phyloP scores from a whole-genome alignment of 2,888 invertebrate species.

The Thymelicus acteon region DNA sequence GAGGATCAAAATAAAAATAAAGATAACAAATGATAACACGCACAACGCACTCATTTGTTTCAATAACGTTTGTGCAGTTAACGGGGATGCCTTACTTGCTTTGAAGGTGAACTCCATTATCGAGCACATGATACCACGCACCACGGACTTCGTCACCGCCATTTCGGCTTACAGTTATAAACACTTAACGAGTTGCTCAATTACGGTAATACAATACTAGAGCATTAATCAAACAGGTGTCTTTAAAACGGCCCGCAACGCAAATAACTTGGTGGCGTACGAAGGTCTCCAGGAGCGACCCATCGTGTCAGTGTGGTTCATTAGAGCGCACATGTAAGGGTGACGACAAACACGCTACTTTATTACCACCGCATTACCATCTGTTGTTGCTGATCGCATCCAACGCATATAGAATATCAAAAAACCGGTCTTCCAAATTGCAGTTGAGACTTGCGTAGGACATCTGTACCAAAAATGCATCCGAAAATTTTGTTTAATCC shows the following conservation, averaged over 20 bases:
- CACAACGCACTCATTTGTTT: slow-evolving; percentile 7
- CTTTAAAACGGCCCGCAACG: slow-evolving; percentile 46
- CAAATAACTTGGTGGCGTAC: slow-evolving; percentile 60
- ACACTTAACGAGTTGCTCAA: neutral
- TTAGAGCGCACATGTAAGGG: slow-evolving; percentile 76
- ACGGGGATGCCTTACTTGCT: slow-evolving; percentile 72
- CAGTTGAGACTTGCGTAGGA: too few relatives aligned
- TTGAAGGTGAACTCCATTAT: slow-evolving; percentile 81
- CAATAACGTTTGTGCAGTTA: slow-evolving; percentile 16
- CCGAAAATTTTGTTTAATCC: too few relatives aligned
- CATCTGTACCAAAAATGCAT: too few relatives aligned
- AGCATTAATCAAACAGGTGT: slow-evolving; percentile 29
- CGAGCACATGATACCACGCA: slow-evolving; percentile 80
- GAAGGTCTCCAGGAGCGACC: slow-evolving; percentile 62
- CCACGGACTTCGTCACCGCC: slow-evolving; percentile 75
- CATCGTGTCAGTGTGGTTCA: slow-evolving; percentile 69
- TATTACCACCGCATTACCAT: slow-evolving; percentile 35
- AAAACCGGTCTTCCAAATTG: too few relatives aligned
- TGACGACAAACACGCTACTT: slow-evolving; percentile 28
- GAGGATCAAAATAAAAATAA: neutral
- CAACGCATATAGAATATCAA: neutral
- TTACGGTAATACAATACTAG: slow-evolving; percentile 16
- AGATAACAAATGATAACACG: neutral
- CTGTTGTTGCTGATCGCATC: neutral
- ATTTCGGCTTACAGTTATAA: slow-evolving; percentile 50